Base-by-base conservation (phyloP, 1,140 invertebrate species). In the Drosophila pachea region DNA sequence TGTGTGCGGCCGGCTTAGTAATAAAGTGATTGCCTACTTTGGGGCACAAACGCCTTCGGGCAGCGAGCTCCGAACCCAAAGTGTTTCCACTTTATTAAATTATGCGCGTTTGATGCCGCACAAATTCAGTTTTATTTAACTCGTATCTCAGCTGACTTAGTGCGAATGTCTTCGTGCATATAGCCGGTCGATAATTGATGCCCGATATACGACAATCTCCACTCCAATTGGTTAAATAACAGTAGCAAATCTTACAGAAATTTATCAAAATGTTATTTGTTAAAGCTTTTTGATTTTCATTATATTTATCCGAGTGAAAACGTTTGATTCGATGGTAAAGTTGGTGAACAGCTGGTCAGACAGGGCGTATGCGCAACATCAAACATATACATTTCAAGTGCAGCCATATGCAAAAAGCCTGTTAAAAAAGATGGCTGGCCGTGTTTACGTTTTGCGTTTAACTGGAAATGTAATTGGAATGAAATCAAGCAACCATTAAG, bases 11-110 rank as follows among this genome's bases (percentile, higher is more conserved):
- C 56, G 52, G 69, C 69, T 68, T 68, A 61, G 61, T 72, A 72
- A 72, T 68, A 72, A 72, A 72, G 69, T 72, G 69, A 72, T 72
- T 72, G 69, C 69, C 69, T 68, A 68, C 69, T 72, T 72, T 68
- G 38, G 45, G 52, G 52, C 53, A 55, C 43, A 54, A 36, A 9
- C 55, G 56, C 64, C 49, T 11, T 16, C 29, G 35, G 62, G 61
- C 45, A 29, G 31, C 7, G 55, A 7, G 6, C 47, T 32, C 14
- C 16, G 50, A 42, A 42, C 58, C 47, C 12, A 42, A 47, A 29
- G 52, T 32, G 55, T 16, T 43, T 71, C 56, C 50, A 61, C 50
- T 72, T 72, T 72, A 72, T 72, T 72, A 62, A 72, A 72, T 72
- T 72, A 72, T 72, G 69, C 53, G 58, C 69, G 65, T 72, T 72